A percentile compares a stretch with the other conserved stretches of the same genome.
These are phyloP conservation scores for Dioctria linearis DNA, from an alignment of 2,888 invertebrate species.

Conservation along the genomic window DNA sequence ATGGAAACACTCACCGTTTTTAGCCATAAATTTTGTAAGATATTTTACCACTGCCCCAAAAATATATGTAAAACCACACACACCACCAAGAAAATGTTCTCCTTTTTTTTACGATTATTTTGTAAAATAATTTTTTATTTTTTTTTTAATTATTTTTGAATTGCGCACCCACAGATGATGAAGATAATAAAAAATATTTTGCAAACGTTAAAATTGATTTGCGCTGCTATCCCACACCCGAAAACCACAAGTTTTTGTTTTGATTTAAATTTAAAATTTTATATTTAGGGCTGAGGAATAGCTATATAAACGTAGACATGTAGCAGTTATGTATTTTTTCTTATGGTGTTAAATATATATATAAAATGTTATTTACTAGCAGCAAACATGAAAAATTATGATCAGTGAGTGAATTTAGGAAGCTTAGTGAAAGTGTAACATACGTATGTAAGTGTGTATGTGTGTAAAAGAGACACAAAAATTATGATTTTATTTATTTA, in stretches of 20 bases:
- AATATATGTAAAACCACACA: conserved; percentile 50
- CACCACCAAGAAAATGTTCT: conserved; percentile 49
- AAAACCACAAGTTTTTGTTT: conserved; percentile 32
- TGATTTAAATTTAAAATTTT: conserved; percentile 8
- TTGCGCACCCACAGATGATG: conserved; percentile 33
- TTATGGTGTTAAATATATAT: not conserved
- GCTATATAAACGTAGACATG: conserved; percentile 35
- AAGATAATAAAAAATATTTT: not conserved
- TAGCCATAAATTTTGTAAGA: conserved; percentile 64
- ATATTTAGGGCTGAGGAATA: conserved; percentile 28
- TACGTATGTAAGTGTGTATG: not conserved
- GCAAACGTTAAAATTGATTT: conserved; percentile 6
- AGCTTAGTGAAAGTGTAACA: not conserved
- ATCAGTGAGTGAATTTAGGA: too few relatives aligned
- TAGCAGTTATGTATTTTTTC: conserved; percentile 32
- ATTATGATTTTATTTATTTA: too few relatives aligned
- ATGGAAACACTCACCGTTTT: conserved; percentile 70
- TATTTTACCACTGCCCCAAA: conserved; percentile 47
- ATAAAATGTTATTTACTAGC: conserved; percentile 28
- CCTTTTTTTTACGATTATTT: conserved; percentile 25
- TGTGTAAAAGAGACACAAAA: not conserved
- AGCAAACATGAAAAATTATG: not conserved
- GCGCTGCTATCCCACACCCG: conserved; percentile 21
- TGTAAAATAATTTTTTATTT: conserved; percentile 17
- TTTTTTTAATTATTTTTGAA: conserved; percentile 36